Evolutionary conservation across 2,113 vertebrate genomes (phyloP).

Genomic region (Parus major): DNA sequence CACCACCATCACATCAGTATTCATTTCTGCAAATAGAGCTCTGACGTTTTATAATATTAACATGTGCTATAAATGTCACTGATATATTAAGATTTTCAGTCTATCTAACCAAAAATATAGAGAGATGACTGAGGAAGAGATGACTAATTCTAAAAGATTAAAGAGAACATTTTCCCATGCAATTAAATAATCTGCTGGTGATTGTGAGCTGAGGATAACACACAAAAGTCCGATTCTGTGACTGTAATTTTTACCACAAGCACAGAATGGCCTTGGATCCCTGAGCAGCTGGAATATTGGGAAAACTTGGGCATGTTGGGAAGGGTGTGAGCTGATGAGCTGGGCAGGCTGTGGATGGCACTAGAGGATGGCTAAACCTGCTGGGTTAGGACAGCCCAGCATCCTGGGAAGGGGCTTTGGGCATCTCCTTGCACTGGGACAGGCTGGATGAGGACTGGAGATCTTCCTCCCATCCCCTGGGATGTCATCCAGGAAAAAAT

Average conservation of each 20-base stretch:
- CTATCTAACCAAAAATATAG: slow-evolving; percentile 75
- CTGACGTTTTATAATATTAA: slow-evolving; percentile 80
- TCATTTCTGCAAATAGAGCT: slow-evolving; percentile 79
- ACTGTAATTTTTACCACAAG: not conserved
- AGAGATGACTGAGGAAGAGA: slow-evolving; percentile 60
- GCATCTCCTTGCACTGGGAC: not conserved
- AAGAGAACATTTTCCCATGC: slow-evolving; percentile 57
- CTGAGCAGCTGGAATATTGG: not conserved
- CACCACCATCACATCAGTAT: slow-evolving; percentile 75
- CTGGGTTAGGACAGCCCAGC: not conserved
- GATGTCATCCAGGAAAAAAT: not conserved
- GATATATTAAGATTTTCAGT: slow-evolving; percentile 82
- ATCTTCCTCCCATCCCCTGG: not conserved
- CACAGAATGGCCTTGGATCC: not conserved
- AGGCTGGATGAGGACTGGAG: not conserved
- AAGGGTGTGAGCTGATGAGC: not conserved
- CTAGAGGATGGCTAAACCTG: not conserved
- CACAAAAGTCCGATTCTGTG: not conserved
- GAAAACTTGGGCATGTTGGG: not conserved
- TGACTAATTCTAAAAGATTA: slow-evolving; percentile 72
- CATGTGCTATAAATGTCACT: slow-evolving; percentile 84
- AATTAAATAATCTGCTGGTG: slow-evolving; percentile 60
- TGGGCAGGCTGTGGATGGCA: not conserved
- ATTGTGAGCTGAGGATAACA: slow-evolving; percentile 52
- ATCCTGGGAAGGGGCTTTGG: not conserved